Base-by-base conservation (phyloP, 2,797 vertebrate genomes). In the Emydoidea blandingii region DNA sequence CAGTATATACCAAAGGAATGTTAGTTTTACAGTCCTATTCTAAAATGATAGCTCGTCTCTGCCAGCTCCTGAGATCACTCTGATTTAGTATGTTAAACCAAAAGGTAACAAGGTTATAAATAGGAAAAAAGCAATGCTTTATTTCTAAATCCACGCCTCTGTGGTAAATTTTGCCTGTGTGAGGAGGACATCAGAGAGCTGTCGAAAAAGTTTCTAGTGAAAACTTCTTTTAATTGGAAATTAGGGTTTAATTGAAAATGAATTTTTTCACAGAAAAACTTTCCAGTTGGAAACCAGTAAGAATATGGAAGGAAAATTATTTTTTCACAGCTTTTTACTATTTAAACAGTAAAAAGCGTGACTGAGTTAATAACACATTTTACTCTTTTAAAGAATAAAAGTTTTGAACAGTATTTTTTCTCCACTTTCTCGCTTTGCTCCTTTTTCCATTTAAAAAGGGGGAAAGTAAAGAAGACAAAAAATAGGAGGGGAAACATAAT, bases 241-340 rank as follows among this genome's bases (percentile, higher is more conserved):
- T 11, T 5, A 2, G 2, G 11, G 37, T 9, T 8, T 3, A 8
- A 82, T 1, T 34, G 12, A 3, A 11, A 5, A 15, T 2, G 5
- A 18, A 62, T 4, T 34, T 16, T 83, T 53, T 7, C 2, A 4
- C 4, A 25, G 29, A 3, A 76, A 50, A 37, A 10, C 23, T 16
- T 37, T 31, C 34, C 44, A 1, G 1, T 3, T 21, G 19, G 78
- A n/a, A n/a, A 23, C 49, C 78, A 53, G 10, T 62, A 62, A 62
- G 15, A 62, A 23, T 11, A 21, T 25, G 8, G 18, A 29, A 34
- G 34, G 31, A n/a, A 6, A 52, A 1, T 52, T 79, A 19, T 19
- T 34, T 79, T 50, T 34, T 79, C 47, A 21, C 41, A 47, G 4
- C 23, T 47, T 78, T 76, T 47, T 29, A 78, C 16, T 54, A 23